Evolutionary conservation across 2,113 vertebrate genomes (phyloP), one percentile per base, ranked within the genome.

Genomic region (Perccottus glenii): DNA sequence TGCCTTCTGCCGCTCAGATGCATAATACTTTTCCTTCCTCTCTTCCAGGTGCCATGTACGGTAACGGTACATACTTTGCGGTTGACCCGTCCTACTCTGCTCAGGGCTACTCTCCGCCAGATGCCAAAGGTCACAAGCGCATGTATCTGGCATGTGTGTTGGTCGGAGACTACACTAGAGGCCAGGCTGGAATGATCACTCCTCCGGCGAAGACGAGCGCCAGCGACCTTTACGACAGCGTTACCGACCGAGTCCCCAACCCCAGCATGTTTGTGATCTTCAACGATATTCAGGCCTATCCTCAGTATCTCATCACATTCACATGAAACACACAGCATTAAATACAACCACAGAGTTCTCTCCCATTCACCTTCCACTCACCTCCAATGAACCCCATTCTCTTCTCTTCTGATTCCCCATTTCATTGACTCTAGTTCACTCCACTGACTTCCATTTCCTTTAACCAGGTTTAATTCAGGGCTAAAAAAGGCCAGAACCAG

Each of bases 271-370:
- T 95, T 51, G 67, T 96, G 0, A 83, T 94, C 53, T 96, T 94
- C 75, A 83, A 73, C 56, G 95, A 96, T 50, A 80, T 89, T 16
- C 92, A 94, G 67, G 94, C 94, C 0, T 96, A 96, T 56, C 95
- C 95, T 10, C 93, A 94, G 58, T 93, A 94, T 48, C 85, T 96
- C 0, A 94, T 95, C 81, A 94, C 92, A 10, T 95, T 95, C 56
- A 82, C n/a, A 3, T 88, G 1, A 84, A 2, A 11, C 2, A 32
- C 49, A 32, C n/a, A n/a, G n/a, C n/a, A n/a, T n/a, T n/a, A n/a
- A n/a, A n/a, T n/a, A n/a, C n/a, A n/a, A n/a, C n/a, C n/a, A n/a
- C n/a, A n/a, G n/a, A n/a, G n/a, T n/a, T n/a, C n/a, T n/a, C n/a
- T n/a, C n/a, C n/a, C n/a, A n/a, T n/a, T n/a, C n/a, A n/a, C n/a